phyloP scores from a whole-genome alignment of 2,888 invertebrate genomes.

The Pterostichus niger region DNA sequence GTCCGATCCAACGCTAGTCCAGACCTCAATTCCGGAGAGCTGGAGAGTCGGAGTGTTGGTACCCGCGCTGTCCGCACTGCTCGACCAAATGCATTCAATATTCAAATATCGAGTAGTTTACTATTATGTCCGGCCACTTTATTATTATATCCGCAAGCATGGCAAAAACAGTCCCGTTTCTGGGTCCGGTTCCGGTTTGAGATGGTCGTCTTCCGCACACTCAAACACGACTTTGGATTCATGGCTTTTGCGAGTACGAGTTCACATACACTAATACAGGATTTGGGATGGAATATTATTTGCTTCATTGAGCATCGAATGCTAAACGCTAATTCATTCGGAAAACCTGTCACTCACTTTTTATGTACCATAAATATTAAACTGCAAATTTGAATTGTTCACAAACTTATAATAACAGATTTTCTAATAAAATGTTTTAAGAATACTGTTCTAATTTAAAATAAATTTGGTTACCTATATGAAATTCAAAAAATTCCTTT shows the following conservation, averaged over 20 bases:
- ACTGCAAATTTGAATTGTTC: no score
- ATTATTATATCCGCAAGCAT: conserved; percentile 63
- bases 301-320: neutral
- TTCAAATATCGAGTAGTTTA: conserved; percentile 64
- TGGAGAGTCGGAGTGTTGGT: neutral
- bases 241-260: conserved; percentile 22
- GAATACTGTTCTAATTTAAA: no score
- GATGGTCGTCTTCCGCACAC: conserved; percentile 23
- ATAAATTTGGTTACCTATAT: no score
- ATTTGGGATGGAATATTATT: neutral
- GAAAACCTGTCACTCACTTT: no score
- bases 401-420: no score
- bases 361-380: no score
- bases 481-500: no score
- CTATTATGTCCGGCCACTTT: conserved; percentile 63
- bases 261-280: conserved; percentile 2
- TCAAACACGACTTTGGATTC: conserved; percentile 49
- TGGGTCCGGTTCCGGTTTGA: conserved; percentile 15
- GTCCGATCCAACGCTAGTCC: conserved; percentile 1
- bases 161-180: conserved; percentile 59
- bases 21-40: neutral
- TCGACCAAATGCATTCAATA: conserved; percentile 52
- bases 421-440: no score
- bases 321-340: no score
- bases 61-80: conserved; percentile 2